Evolutionary conservation across 2,113 vertebrate genomes (phyloP).

Genomic region (Pygoscelis antarcticus): DNA sequence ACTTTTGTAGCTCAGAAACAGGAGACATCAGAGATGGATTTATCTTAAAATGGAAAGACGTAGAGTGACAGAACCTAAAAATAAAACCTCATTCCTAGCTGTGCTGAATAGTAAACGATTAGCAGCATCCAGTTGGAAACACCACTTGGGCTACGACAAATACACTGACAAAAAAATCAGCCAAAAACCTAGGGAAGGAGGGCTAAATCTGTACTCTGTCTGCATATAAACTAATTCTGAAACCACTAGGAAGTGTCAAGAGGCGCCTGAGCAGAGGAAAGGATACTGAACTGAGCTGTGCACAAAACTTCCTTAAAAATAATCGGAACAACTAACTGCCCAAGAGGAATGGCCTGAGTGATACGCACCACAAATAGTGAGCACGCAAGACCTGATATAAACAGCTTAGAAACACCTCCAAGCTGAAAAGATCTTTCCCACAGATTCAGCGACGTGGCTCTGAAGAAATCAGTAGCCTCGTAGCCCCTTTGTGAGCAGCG

Average conservation of each 20-base stretch:
- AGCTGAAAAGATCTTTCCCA: background rate
- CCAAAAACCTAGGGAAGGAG: constrained; percentile 11
- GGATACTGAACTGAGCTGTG: background rate
- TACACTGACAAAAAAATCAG: background rate
- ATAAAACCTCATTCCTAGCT: constrained; percentile 49
- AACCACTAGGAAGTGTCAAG: background rate
- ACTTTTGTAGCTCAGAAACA: background rate
- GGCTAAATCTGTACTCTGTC: background rate
- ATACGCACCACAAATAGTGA: background rate
- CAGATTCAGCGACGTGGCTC: fast-evolving
- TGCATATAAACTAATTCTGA: constrained; percentile 48
- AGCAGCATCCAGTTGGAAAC: constrained; percentile 49
- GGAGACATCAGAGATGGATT: constrained; percentile 27
- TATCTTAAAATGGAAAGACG: constrained; percentile 39
- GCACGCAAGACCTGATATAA: background rate
- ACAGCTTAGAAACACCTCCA: background rate
- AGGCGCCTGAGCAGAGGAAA: constrained; percentile 2
- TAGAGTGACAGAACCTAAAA: constrained; percentile 39
- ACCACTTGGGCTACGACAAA: constrained; percentile 36
- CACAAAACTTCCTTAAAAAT: constrained; percentile 24
- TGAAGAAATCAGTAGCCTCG: background rate
- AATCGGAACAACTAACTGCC: background rate
- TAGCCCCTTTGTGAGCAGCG: background rate
- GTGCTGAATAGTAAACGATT: constrained; percentile 50
- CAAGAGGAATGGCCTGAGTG: background rate